These are phyloP conservation scores for Pogonophryne albipinna DNA, from an alignment of 2,797 vertebrate species.

Conservation along the genomic window DNA sequence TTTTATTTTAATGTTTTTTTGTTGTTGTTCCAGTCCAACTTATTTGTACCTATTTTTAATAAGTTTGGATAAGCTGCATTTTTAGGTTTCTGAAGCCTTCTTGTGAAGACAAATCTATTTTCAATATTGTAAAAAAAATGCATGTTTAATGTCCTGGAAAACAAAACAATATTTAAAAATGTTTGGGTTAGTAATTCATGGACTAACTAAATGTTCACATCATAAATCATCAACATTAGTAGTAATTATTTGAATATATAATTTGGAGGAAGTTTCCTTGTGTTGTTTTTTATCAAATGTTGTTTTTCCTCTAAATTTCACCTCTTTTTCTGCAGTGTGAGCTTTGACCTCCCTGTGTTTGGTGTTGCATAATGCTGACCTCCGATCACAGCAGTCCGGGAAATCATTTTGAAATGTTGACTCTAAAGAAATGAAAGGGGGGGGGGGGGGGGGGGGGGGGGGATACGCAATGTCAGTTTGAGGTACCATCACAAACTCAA, in stretches of 20 bases:
- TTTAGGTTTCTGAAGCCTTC: background rate
- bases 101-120: background rate
- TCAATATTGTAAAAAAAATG: too few species aligned
- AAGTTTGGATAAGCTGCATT: background rate
- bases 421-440: slow-evolving; percentile 26
- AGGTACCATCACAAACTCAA: too few species aligned
- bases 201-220: background rate
- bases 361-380: slow-evolving; percentile 41
- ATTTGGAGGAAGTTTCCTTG: background rate
- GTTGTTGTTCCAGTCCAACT: too few species aligned
- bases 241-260: background rate
- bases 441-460: too few species aligned
- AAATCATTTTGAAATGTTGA: slow-evolving; percentile 53
- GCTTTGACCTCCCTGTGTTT: slow-evolving; percentile 41
- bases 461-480: too few species aligned
- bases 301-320: background rate
- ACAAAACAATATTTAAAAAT: too few species aligned
- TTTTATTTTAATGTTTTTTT: background rate
- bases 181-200: too few species aligned
- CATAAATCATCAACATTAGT: background rate
- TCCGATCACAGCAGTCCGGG: slow-evolving; percentile 33
- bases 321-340: background rate
- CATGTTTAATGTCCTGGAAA: too few species aligned
- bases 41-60: too few species aligned
- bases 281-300: background rate